These are phyloP conservation scores for Tenthredo mesomela DNA, from an alignment of 2,888 invertebrate species.

Conservation along the genomic window DNA sequence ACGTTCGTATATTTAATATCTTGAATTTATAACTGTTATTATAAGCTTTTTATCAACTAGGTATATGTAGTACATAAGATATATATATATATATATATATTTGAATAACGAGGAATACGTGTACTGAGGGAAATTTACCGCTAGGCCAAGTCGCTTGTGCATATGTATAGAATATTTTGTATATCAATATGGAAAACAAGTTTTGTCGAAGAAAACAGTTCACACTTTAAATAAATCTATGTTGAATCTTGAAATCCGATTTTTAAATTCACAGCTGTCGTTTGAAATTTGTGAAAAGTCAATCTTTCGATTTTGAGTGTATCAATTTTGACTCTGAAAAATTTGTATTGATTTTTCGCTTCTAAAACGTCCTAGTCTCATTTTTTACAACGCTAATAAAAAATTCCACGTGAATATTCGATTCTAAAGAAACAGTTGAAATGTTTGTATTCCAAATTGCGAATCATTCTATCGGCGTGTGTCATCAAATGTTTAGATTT, in stretches of 20 bases:
- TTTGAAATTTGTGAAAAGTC: too few relatives aligned
- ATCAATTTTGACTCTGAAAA: too few relatives aligned
- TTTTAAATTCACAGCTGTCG: too few relatives aligned
- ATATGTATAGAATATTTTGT: too few relatives aligned
- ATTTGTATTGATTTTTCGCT: too few relatives aligned
- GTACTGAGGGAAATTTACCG: neutral
- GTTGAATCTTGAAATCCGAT: too few relatives aligned
- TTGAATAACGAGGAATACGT: neutral
- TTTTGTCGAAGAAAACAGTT: too few relatives aligned
- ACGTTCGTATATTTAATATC: neutral
- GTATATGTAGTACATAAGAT: neutral
- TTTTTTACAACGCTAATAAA: neutral
- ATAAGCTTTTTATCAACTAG: neutral
- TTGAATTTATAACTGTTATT: neutral
- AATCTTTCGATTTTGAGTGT: too few relatives aligned
- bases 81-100: too few relatives aligned
- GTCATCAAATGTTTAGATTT: neutral
- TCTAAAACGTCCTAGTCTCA: neutral
- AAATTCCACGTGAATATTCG: too few relatives aligned
- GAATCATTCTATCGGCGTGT: neutral
- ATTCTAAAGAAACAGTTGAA: neutral
- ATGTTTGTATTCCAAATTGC: neutral
- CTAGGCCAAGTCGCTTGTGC: neutral
- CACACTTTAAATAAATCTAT: too few relatives aligned
- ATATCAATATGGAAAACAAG: too few relatives aligned